A percentile compares a stretch with the other conserved stretches of the same genome.
These are phyloP conservation scores for Aethes cnicana DNA, from an alignment of 2,888 invertebrate species.

Conservation along the genomic window DNA sequence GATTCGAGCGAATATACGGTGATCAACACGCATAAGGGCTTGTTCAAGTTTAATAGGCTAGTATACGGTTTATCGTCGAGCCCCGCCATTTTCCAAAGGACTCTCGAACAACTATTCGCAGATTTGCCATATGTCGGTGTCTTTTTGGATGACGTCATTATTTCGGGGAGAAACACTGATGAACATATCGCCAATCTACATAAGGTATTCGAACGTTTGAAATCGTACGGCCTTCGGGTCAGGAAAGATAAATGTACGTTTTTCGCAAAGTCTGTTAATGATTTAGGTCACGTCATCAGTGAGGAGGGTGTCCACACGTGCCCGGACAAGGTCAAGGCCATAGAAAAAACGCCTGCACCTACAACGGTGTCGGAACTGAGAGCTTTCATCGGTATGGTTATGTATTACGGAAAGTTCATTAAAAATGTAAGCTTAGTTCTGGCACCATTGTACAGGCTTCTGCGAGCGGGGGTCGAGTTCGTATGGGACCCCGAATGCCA, in stretches of 20 bases:
- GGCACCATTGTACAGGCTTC: no score
- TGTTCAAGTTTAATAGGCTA: no score
- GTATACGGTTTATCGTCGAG: no score
- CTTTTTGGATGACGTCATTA: slow-evolving; percentile 31
- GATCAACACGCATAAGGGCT: no score
- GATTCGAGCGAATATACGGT: no score
- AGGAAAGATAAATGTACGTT: slow-evolving; percentile 30
- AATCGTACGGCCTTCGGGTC: slow-evolving; percentile 11
- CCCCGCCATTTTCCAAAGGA: no score
- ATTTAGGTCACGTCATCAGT: slow-evolving; percentile 34
- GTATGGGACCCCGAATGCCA: background rate
- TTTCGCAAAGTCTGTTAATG: slow-evolving; percentile 24
- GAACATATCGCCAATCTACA: slow-evolving; percentile 27
- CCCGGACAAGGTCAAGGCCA: slow-evolving; percentile 26
- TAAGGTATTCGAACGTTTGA: slow-evolving; percentile 29
- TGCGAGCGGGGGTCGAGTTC: no score
- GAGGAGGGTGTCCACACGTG: slow-evolving; percentile 27
- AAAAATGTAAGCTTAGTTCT: no score
- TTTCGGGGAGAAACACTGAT: slow-evolving; percentile 24
- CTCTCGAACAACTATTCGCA: no score
- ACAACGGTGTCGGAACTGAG: slow-evolving; percentile 14
- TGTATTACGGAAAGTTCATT: no score
- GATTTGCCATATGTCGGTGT: slow-evolving; percentile 33
- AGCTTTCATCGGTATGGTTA: no score
- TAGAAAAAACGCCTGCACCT: slow-evolving; percentile 11